phyloP scores from a whole-genome alignment of 1,140 invertebrate species.

The Zaprionus nigranus region DNA sequence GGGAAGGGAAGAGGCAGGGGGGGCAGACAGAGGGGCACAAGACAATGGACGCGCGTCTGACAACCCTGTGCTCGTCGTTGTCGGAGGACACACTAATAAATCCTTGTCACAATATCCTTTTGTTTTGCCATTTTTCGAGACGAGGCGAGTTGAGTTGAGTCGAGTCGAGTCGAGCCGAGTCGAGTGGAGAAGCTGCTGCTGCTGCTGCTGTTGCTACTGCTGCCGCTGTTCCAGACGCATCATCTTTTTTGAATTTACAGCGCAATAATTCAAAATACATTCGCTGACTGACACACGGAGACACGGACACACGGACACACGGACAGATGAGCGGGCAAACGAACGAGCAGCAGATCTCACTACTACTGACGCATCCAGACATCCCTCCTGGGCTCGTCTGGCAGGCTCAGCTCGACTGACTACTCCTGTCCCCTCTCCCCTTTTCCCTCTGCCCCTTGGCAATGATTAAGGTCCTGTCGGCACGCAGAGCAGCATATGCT shows the following conservation, averaged over 20 bases:
- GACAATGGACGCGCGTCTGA: conserved; percentile 54
- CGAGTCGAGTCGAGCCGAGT: conserved; percentile 7
- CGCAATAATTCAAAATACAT: conserved; percentile 81
- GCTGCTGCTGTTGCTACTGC: neutral
- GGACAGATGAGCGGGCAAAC: neutral
- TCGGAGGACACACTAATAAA: conserved; percentile 66
- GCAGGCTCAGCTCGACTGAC: conserved; percentile 38
- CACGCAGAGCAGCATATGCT: conserved; percentile 57
- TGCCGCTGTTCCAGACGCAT: conserved; percentile 27
- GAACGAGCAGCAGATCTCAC: neutral
- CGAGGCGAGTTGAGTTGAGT: conserved; percentile 20
- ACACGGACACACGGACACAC: conserved; percentile 1
- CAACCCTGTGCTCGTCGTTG: conserved; percentile 4
- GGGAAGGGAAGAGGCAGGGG: neutral
- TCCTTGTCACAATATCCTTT: conserved; percentile 81
- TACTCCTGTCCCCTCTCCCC: neutral
- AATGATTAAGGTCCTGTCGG: conserved; percentile 76
- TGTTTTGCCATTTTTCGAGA: conserved; percentile 75
- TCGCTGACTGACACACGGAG: conserved; percentile 62
- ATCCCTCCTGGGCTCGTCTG: conserved; percentile 20
- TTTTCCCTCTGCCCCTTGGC: neutral
- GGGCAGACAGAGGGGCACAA: conserved; percentile 11
- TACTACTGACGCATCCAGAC: neutral
- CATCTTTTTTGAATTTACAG: conserved; percentile 79
- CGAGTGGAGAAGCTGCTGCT: conserved; percentile 2